Percentiles rank a stretch among this genome's conserved stretches.
These are phyloP conservation scores for Drosophila quinaria DNA, from an alignment of 2,888 invertebrate species.

Conservation along the genomic window DNA sequence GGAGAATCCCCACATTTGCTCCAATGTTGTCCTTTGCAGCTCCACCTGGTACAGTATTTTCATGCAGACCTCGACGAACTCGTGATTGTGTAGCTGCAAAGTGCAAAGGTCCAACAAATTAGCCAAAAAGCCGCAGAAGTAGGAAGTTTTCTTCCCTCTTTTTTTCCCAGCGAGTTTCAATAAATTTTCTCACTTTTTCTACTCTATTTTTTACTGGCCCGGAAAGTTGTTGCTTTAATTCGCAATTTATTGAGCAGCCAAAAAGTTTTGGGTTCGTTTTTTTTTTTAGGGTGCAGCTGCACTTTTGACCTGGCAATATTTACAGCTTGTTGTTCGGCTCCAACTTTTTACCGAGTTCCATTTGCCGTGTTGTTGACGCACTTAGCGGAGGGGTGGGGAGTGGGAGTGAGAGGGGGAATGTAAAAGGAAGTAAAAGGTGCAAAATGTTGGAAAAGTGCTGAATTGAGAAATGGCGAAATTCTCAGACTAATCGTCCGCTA, in stretches of 20 bases:
- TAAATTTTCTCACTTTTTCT: slow-evolving; percentile 36
- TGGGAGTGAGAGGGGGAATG: neutral
- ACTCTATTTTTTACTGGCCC: neutral
- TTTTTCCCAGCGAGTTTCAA: slow-evolving; percentile 36
- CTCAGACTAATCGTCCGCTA: slow-evolving; percentile 66
- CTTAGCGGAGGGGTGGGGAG: slow-evolving; percentile 20
- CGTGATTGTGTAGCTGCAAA: slow-evolving; percentile 94
- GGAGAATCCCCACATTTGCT: slow-evolving; percentile 99
- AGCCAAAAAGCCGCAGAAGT: slow-evolving; percentile 36
- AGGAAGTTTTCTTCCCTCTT: slow-evolving; percentile 1
- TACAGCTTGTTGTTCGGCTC: slow-evolving; percentile 72
- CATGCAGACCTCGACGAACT: slow-evolving; percentile 97
- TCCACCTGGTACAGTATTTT: slow-evolving; percentile 99
- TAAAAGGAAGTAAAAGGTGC: neutral
- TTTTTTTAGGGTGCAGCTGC: slow-evolving; percentile 52
- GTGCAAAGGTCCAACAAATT: slow-evolving; percentile 39
- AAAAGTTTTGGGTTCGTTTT: slow-evolving; percentile 37
- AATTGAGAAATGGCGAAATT: slow-evolving; percentile 51
- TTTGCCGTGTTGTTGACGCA: slow-evolving; percentile 45
- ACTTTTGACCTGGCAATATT: slow-evolving; percentile 73
- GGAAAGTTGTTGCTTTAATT: slow-evolving; percentile 62
- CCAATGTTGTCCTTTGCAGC: slow-evolving; percentile 94
- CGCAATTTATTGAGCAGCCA: slow-evolving; percentile 71
- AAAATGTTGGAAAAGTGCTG: slow-evolving; percentile 24
- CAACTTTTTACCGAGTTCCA: slow-evolving; percentile 39